These are phyloP conservation scores for Steatornis caripensis DNA, from an alignment of 2,113 vertebrate genomes.

Conservation along the genomic window DNA sequence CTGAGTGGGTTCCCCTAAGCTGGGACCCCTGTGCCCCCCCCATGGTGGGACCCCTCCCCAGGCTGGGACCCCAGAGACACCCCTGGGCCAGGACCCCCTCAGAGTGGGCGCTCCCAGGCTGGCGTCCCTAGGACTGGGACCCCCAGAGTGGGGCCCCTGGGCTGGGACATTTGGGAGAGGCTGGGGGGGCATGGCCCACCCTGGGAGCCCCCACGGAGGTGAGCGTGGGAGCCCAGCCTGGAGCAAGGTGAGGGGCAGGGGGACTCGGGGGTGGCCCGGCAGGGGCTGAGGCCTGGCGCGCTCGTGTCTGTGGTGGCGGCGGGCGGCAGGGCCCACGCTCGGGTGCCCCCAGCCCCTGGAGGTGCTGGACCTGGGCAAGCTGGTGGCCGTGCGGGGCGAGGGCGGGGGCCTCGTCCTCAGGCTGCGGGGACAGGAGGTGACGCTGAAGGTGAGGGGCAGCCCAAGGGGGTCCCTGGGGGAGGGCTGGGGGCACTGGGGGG, in stretches of 20 bases:
- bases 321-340: not conserved
- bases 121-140: too few relatives aligned
- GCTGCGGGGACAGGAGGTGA: constrained; percentile 58
- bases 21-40: not conserved
- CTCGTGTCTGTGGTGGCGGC: not conserved
- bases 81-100: not conserved
- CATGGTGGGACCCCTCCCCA: not conserved
- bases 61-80: not conserved
- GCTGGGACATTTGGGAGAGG: not conserved
- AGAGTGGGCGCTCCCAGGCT: not conserved
- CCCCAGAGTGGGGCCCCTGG: not conserved
- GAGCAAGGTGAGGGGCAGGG: not conserved
- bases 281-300: not conserved
- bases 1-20: too few relatives aligned
- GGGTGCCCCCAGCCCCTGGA: constrained; percentile 73
- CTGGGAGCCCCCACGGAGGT: constrained; percentile 33
- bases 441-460: constrained; percentile 68
- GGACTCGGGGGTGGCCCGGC: not conserved
- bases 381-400: not conserved
- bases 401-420: constrained; percentile 51
- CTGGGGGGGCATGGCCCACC: too few relatives aligned
- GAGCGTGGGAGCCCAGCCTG: too few relatives aligned
- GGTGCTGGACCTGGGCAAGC: constrained; percentile 70
- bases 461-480: too few relatives aligned
- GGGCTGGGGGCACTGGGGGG: not conserved